A percentile compares a stretch with the other conserved stretches of the same genome.
Conservation (phyloP, 2,888 invertebrate genomes). For the Thera obeliscata region DNA sequence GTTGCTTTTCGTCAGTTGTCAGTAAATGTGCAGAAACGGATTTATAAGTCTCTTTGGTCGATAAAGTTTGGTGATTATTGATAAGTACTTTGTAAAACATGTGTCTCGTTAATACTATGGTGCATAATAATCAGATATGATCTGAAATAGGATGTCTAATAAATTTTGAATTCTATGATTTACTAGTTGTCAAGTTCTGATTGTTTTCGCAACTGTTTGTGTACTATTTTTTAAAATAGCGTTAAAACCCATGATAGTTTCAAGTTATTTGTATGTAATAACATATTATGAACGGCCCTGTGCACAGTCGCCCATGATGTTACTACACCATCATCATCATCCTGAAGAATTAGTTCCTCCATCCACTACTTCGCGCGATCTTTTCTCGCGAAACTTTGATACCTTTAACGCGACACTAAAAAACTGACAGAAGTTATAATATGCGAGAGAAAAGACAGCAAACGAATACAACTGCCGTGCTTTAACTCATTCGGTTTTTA, state of each 20-base stretch:
- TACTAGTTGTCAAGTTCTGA: constrained; percentile 10
- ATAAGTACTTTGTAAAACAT: constrained; percentile 1
- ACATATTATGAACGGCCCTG: not conserved
- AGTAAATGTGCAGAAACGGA: not conserved
- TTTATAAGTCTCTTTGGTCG: not conserved
- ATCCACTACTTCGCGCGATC: too few species aligned
- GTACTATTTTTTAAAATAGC: too few species aligned
- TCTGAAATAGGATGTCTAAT: constrained; percentile 17
- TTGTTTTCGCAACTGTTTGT: constrained; percentile 9
- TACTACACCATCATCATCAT: not conserved
- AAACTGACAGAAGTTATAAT: too few species aligned
- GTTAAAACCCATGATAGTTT: too few species aligned
- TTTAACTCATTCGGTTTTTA: too few species aligned
- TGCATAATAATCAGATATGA: constrained; percentile 30
- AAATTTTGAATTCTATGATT: not conserved
- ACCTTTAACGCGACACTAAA: too few species aligned
- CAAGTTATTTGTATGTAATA: constrained; percentile 3
- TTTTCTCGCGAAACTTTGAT: too few species aligned
- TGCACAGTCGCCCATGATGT: too few species aligned
- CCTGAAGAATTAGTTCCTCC: not conserved
- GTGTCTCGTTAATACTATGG: constrained; percentile 26
- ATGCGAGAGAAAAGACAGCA: too few species aligned
- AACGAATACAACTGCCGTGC: too few species aligned
- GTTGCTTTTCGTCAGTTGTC: not conserved
- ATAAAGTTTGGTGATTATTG: not conserved